Percentiles rank a stretch among this genome's conserved stretches.
Evolutionary conservation across 2,888 invertebrate species (phyloP).

Genomic region (Conchocele bisecta): DNA sequence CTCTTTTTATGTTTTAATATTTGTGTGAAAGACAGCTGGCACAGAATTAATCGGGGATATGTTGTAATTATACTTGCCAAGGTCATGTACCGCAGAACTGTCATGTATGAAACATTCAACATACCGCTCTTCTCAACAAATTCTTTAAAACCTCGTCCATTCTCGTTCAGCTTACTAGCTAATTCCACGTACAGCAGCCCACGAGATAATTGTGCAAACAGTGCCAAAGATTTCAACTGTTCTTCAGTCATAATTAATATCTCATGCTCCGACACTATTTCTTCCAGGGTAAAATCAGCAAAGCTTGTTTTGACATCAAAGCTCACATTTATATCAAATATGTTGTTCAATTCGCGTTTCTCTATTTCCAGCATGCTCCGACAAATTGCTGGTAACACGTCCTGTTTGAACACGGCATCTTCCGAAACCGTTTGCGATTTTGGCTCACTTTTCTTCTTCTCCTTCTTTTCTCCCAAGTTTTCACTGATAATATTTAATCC

Average conservation of each 20-base stretch:
- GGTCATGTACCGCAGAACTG: constrained; percentile 7
- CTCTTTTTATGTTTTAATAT: constrained; percentile 6
- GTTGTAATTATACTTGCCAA: constrained; percentile 1
- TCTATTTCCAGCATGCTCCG: too few relatives aligned
- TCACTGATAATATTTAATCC: too few relatives aligned
- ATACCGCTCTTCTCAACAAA: constrained; percentile 5
- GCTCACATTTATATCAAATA: too few relatives aligned
- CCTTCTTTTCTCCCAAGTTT: too few relatives aligned
- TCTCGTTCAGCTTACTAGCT: neutral
- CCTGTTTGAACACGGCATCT: too few relatives aligned
- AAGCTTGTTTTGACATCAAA: neutral
- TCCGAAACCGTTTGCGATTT: too few relatives aligned
- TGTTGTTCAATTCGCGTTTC: too few relatives aligned
- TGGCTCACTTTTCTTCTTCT: too few relatives aligned
- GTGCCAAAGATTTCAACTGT: neutral
- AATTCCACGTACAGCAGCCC: neutral
- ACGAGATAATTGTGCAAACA: constrained; percentile 4
- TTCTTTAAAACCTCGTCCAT: neutral
- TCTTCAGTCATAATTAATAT: neutral
- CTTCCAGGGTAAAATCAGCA: neutral
- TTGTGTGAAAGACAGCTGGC: constrained; percentile 4
- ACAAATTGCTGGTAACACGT: too few relatives aligned
- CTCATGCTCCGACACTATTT: constrained; percentile 2
- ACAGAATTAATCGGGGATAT: constrained; percentile 9
- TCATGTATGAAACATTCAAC: constrained; percentile 6